Conservation (phyloP, 2,888 invertebrate genomes). For the Drosophila anceps region DNA sequence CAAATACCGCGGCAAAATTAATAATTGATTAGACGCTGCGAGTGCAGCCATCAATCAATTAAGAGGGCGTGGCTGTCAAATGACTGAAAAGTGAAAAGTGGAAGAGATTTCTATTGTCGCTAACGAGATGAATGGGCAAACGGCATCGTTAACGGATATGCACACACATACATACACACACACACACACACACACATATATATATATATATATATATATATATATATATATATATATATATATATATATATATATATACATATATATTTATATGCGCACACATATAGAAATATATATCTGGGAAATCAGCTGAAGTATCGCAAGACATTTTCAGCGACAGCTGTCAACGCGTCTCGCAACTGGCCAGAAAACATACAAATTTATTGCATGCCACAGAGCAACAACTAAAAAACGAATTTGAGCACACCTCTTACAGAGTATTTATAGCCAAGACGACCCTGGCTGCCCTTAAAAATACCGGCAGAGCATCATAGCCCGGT, state of each 20-base stretch:
- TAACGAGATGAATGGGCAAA: slow-evolving; percentile 25
- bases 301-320: slow-evolving; percentile 30
- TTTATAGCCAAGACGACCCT: slow-evolving; percentile 75
- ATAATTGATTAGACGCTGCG: slow-evolving; percentile 67
- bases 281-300: slow-evolving; percentile 4
- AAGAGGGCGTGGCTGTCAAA: slow-evolving; percentile 63
- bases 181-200: not conserved
- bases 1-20: slow-evolving; percentile 54
- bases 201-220: not conserved
- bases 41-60: slow-evolving; percentile 62
- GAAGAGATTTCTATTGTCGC: slow-evolving; percentile 46
- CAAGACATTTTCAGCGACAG: slow-evolving; percentile 54
- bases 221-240: not conserved
- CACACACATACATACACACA: not conserved
- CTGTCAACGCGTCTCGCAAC: slow-evolving; percentile 66
- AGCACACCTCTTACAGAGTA: slow-evolving; percentile 46
- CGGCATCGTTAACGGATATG: slow-evolving; percentile 8
- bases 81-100: slow-evolving; percentile 68
- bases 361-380: slow-evolving; percentile 67
- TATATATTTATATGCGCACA: not conserved
- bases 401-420: slow-evolving; percentile 16
- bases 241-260: not conserved
- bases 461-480: slow-evolving; percentile 78
- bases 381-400: slow-evolving; percentile 60
- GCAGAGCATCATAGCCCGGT: slow-evolving; percentile 66